Evolutionary conservation across 1,140 invertebrate species (phyloP).

Genomic region (Acyrthosiphon pisum): DNA sequence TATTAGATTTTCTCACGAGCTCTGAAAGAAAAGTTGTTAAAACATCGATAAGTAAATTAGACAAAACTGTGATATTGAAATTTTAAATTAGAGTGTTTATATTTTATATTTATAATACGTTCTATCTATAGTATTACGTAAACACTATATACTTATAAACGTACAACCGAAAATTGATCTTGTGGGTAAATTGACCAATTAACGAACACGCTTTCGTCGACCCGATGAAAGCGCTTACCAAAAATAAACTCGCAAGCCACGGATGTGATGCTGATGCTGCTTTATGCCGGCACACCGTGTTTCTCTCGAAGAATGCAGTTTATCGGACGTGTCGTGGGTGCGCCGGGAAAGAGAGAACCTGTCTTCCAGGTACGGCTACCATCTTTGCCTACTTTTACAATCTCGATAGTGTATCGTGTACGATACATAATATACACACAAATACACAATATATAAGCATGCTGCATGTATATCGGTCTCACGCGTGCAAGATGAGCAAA

Average conservation of each 20-base stretch:
- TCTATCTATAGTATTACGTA: not conserved
- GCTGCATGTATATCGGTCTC: not conserved
- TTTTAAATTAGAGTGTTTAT: not conserved
- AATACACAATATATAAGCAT: slow-evolving; percentile 2
- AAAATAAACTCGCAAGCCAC: slow-evolving; percentile 31
- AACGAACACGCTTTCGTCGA: not conserved
- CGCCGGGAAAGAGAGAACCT: slow-evolving; percentile 47
- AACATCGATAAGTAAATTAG: not conserved
- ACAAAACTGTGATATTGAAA: not conserved
- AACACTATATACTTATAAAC: not conserved
- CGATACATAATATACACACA: slow-evolving; percentile 26
- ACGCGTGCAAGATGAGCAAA: slow-evolving; percentile 24
- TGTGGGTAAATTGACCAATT: not conserved
- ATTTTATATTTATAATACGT: not conserved
- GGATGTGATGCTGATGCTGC: slow-evolving; percentile 26
- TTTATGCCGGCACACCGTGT: slow-evolving; percentile 1
- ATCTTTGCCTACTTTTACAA: slow-evolving; percentile 52
- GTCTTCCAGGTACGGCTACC: slow-evolving; percentile 23
- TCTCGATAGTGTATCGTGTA: not conserved
- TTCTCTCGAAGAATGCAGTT: slow-evolving; percentile 52
- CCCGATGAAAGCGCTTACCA: slow-evolving; percentile 38
- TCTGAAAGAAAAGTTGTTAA: not conserved
- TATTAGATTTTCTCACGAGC: not conserved
- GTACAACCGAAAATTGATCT: not conserved
- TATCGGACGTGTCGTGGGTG: slow-evolving; percentile 49